Conservation (phyloP, 2,888 invertebrate species). For the Hymenopus coronatus region DNA sequence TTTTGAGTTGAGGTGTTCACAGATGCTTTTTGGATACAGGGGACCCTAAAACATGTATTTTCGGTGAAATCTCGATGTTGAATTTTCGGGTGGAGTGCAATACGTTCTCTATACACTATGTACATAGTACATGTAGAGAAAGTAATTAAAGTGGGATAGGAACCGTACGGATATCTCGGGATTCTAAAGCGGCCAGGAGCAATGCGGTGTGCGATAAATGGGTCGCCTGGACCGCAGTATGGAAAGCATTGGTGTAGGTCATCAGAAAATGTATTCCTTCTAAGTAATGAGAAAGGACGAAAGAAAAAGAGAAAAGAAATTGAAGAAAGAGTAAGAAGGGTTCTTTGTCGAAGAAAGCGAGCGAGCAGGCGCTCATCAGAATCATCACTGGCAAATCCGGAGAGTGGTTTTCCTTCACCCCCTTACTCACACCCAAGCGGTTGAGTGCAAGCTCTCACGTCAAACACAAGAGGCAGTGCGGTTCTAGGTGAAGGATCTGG, state of each 20-base stretch:
- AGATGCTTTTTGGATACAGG: no score
- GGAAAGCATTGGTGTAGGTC: neutral
- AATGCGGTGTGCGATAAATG: neutral
- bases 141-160: no score
- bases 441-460: neutral
- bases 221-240: neutral
- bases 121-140: no score
- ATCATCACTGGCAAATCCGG: neutral
- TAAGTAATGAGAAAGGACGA: neutral
- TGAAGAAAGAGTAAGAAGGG: neutral
- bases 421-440: neutral
- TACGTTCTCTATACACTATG: no score
- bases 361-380: neutral
- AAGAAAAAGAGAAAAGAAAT: neutral
- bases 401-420: neutral
- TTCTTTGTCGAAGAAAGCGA: neutral
- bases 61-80: no score
- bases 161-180: neutral
- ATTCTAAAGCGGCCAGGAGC: neutral
- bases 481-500: neutral
- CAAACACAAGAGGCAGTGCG: neutral
- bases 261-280: neutral
- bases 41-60: no score
- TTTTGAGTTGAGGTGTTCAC: no score
- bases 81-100: no score